Conservation (phyloP, 1,140 invertebrate genomes). For the Drosophila lowei region DNA sequence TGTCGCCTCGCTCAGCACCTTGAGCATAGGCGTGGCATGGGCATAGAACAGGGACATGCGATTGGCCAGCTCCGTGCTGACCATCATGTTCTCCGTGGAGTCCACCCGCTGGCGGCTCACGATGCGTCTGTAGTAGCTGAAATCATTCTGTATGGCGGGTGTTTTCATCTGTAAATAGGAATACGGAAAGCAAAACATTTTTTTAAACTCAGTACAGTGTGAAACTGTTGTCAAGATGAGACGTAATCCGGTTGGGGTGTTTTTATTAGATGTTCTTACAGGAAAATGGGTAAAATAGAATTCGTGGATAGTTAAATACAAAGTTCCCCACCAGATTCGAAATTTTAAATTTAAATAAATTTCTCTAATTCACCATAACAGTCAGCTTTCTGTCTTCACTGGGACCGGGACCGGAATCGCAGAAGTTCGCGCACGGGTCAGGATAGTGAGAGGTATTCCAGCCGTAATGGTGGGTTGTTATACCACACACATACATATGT, state of each 20-base stretch:
- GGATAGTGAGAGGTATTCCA: no score
- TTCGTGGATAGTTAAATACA: constrained; percentile 13
- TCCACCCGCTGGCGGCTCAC: constrained; percentile 87
- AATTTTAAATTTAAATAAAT: neutral
- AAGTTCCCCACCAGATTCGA: neutral
- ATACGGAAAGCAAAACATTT: neutral
- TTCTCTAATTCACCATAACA: constrained; percentile 9
- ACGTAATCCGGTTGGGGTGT: neutral
- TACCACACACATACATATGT: no score
- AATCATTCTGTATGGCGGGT: constrained; percentile 97
- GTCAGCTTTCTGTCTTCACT: neutral
- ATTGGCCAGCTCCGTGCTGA: constrained; percentile 93
- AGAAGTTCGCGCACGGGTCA: no score
- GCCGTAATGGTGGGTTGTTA: no score
- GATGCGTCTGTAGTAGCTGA: constrained; percentile 96
- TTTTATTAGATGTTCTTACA: neutral
- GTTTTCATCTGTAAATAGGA: constrained; percentile 91
- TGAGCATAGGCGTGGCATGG: constrained; percentile 96
- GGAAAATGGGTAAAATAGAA: neutral
- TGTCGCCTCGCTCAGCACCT: constrained; percentile 94
- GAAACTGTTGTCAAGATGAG: no score
- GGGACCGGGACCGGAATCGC: no score
- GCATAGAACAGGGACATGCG: constrained; percentile 97
- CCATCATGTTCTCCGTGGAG: constrained; percentile 84
- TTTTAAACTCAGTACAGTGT: neutral